Evolutionary conservation across 64 coral and sea anemone genomes (phyloP).

Genomic region (Stichodactyla helianthus): DNA sequence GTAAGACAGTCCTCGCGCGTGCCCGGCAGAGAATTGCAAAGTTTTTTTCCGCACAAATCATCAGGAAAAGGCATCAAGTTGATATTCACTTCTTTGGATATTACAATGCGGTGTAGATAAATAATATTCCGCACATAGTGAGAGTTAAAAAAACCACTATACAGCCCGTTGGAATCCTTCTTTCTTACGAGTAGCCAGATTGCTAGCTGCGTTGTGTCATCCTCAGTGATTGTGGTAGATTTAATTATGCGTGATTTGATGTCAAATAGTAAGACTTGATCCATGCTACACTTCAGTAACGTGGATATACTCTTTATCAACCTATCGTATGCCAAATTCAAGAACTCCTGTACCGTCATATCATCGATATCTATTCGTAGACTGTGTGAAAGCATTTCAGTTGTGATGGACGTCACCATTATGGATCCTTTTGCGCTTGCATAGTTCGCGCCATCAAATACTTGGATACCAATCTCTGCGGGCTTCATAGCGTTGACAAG

Average conservation of each 20-base stretch:
- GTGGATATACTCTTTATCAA: slow-evolving; percentile 34
- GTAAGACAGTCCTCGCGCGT: slow-evolving; percentile 46
- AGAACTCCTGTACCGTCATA: slow-evolving; percentile 52
- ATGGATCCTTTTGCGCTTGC: slow-evolving; percentile 58
- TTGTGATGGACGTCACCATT: slow-evolving; percentile 74
- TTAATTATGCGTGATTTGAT: slow-evolving; percentile 60
- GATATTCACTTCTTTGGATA: slow-evolving; percentile 42
- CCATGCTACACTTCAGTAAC: slow-evolving; percentile 33
- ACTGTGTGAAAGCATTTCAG: slow-evolving; percentile 73
- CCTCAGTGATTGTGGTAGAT: slow-evolving; percentile 19
- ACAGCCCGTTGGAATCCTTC: slow-evolving; percentile 27
- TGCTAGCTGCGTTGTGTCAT: slow-evolving; percentile 62
- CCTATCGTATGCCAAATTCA: slow-evolving; percentile 56
- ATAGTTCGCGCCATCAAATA: slow-evolving; percentile 52
- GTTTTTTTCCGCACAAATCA: slow-evolving; percentile 38
- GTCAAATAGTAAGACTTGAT: slow-evolving; percentile 73
- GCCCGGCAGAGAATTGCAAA: slow-evolving; percentile 27
- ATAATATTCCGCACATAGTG: slow-evolving; percentile 59
- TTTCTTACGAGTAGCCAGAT: slow-evolving; percentile 78
- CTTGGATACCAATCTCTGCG: slow-evolving; percentile 48
- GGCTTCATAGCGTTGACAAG: slow-evolving; percentile 60
- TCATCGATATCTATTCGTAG: slow-evolving; percentile 64
- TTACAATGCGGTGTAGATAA: slow-evolving; percentile 56
- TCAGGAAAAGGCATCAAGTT: slow-evolving; percentile 73
- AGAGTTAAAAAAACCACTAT: slow-evolving; percentile 51